phyloP scores from a whole-genome alignment of 2,113 vertebrate genomes.

The Acanthochromis polyacanthus region DNA sequence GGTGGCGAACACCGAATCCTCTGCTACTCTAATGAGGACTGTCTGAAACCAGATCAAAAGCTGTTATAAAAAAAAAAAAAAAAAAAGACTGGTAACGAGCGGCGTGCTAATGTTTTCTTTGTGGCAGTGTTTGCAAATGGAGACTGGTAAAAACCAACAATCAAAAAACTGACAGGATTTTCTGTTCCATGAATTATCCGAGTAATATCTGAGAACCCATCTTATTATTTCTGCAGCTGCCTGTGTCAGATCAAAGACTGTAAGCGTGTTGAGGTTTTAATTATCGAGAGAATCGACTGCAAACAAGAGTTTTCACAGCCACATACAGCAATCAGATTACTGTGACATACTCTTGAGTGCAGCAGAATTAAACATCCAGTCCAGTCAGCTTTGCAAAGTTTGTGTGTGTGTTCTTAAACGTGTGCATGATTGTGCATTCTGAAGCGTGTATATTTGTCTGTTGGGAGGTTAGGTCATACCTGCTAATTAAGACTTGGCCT shows the following conservation, averaged over 20 bases:
- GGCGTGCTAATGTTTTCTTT: constrained; percentile 12
- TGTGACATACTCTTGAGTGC: neutral
- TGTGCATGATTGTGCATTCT: neutral
- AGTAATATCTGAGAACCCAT: neutral
- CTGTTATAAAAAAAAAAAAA: constrained; percentile 1
- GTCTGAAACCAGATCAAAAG: constrained; percentile 58
- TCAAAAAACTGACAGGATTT: constrained; percentile 6
- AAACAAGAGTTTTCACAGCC: neutral
- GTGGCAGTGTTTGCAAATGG: constrained; percentile 21
- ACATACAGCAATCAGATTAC: neutral
- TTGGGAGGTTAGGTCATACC: constrained; percentile 36
- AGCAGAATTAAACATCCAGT: neutral
- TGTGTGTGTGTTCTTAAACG: neutral
- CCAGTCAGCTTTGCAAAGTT: neutral
- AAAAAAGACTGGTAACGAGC: neutral
- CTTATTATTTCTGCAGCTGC: neutral
- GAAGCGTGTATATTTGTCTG: constrained; percentile 10
- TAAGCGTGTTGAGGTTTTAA: neutral
- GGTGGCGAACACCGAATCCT: constrained; percentile 13
- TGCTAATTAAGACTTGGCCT: constrained; percentile 53
- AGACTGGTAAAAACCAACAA: neutral
- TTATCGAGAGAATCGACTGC: neutral
- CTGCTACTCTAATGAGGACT: constrained; percentile 54
- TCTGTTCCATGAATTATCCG: neutral
- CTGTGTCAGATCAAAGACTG: neutral